A percentile compares a stretch with the other conserved stretches of the same genome.
These are phyloP conservation scores for Dromaius novaehollandiae DNA, from an alignment of 2,113 vertebrate species.

Conservation along the genomic window DNA sequence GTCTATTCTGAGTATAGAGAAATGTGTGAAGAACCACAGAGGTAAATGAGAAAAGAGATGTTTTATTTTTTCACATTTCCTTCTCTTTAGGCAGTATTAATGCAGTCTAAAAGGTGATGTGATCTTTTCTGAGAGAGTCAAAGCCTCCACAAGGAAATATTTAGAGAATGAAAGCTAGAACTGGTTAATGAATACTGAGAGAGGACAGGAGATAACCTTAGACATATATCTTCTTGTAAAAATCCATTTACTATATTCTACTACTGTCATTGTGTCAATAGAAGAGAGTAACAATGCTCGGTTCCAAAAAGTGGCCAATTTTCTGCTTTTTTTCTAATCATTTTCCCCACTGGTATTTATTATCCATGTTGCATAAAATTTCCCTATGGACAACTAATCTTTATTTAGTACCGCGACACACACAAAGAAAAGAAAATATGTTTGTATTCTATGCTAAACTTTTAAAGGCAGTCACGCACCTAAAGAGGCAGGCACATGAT, in stretches of 20 bases:
- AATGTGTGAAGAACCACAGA: background rate
- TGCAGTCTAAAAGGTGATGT: background rate
- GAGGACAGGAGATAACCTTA: background rate
- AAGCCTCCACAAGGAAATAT: background rate
- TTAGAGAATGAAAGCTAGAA: background rate
- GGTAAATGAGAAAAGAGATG: background rate
- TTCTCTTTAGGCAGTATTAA: background rate
- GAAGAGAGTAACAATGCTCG: background rate
- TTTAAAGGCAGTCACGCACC: background rate
- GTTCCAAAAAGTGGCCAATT: background rate
- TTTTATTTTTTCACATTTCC: background rate
- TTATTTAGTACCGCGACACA: background rate
- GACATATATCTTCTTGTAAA: background rate
- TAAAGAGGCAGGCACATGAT: background rate
- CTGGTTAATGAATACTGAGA: background rate
- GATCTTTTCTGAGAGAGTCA: background rate
- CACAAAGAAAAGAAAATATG: fast-evolving
- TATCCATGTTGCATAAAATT: background rate
- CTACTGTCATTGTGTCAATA: background rate
- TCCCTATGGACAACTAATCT: background rate
- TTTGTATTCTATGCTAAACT: background rate
- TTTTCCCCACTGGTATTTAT: background rate
- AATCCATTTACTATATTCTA: background rate
- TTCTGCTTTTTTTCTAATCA: background rate
- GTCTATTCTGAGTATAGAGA: background rate